Evolutionary conservation across 2,797 vertebrate genomes (phyloP).

Genomic region (Oophaga sylvatica): DNA sequence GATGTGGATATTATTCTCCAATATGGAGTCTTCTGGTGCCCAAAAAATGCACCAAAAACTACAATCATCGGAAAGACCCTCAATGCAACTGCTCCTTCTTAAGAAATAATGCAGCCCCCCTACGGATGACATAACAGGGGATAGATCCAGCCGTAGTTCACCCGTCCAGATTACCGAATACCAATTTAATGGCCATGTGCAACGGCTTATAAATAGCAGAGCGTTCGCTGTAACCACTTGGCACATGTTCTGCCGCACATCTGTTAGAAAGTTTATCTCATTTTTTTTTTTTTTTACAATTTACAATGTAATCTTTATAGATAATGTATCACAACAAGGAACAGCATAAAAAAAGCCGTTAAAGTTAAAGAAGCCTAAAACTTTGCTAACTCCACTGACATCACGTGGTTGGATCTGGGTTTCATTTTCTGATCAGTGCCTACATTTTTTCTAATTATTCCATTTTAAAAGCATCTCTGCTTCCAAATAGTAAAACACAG

Average conservation of each 20-base stretch:
- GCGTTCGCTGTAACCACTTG: slow-evolving; percentile 19
- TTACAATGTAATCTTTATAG: slow-evolving; percentile 25
- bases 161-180: background rate
- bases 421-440: background rate
- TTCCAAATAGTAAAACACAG: background rate
- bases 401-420: background rate
- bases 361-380: background rate
- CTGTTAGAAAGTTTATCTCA: slow-evolving; percentile 43
- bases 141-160: slow-evolving; percentile 1
- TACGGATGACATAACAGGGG: background rate
- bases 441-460: background rate
- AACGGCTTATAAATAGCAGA: slow-evolving; percentile 39
- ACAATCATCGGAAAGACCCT: background rate
- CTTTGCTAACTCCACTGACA: background rate
- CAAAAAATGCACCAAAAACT: background rate
- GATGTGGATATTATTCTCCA: too few species aligned
- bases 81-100: background rate
- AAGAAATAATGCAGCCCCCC: background rate
- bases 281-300: background rate
- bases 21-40: too few species aligned
- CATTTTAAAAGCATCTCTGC: background rate
- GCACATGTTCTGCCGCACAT: slow-evolving; percentile 17
- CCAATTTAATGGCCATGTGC: slow-evolving; percentile 19
- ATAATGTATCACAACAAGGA: slow-evolving; percentile 27
- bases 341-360: slow-evolving; percentile 20